Conservation (phyloP, 2,888 invertebrate species). For the Callyntrura guangdongensis region DNA sequence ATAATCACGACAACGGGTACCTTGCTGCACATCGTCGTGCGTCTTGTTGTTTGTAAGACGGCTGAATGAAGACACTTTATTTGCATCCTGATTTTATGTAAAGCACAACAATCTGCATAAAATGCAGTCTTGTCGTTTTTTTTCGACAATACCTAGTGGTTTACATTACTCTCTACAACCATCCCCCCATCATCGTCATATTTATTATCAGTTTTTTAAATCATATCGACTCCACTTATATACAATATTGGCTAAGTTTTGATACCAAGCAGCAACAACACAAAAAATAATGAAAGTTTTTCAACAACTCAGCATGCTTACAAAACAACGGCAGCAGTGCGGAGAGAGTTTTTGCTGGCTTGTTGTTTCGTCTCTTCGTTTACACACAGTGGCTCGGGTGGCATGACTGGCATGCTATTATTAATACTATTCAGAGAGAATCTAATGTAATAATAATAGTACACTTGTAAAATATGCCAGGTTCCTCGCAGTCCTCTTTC, state of each 20-base stretch:
- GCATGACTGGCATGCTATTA: constrained; percentile 8
- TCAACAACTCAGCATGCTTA: constrained; percentile 54
- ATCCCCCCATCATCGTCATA: neutral
- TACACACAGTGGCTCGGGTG: constrained; percentile 53
- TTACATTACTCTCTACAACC: constrained; percentile 19
- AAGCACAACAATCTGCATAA: constrained; percentile 36
- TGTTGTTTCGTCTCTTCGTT: neutral
- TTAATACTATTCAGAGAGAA: constrained; percentile 44
- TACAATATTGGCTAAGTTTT: constrained; percentile 39
- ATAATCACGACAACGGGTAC: constrained; percentile 59
- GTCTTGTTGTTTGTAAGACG: constrained; percentile 30
- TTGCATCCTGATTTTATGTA: constrained; percentile 61
- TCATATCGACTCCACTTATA: constrained; percentile 46
- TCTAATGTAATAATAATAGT: constrained; percentile 44
- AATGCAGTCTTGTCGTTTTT: neutral
- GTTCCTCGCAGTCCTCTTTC: constrained; percentile 12
- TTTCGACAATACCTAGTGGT: neutral
- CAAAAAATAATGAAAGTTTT: constrained; percentile 75
- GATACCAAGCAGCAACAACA: constrained; percentile 1
- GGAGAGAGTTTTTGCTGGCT: constrained; percentile 47
- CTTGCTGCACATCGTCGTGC: constrained; percentile 31
- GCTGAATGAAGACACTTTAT: constrained; percentile 32
- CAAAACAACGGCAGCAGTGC: constrained; percentile 6
- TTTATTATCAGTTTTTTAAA: constrained; percentile 51
- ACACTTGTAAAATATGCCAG: constrained; percentile 58